Evolutionary conservation across 1,140 invertebrate species (phyloP), one percentile per base, ranked within the genome.

Genomic region (Lepeophtheirus salmonis): DNA sequence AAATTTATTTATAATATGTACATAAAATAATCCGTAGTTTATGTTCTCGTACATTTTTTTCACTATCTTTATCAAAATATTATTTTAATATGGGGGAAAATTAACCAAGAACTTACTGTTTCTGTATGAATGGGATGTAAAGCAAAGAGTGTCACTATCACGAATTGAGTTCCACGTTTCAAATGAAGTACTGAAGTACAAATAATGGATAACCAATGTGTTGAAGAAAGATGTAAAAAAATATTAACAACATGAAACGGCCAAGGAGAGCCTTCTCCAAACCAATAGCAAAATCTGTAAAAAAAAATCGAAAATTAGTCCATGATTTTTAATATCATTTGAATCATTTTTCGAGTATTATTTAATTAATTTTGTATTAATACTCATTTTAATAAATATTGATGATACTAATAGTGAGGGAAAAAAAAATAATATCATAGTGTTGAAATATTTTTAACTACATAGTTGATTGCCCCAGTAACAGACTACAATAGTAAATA

Each of bases 41-140:
- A 41, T 41, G 30, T 41, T 10, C 30, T n/a, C n/a, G n/a, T n/a
- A n/a, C n/a, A n/a, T n/a, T 41, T 10, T 41, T 10, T 41, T 41
- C 6, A 41, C 30, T 41, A 41, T 41, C 6, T 41, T 41, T 41
- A 41, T 41, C 6, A 10, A 41, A 10, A 41, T 41, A 41, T 41
- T 41, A n/a, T 10, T 41, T 41, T 41, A 41, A 10, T 41, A 10
- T n/a, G n/a, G n/a, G n/a, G 6, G 6, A 10, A 41, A 41, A 41
- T 41, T 41, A 10, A 41, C n/a, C 6, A 41, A 10, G 6, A n/a
- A 41, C 30, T 88, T 4, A 97, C 90, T 30, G 66, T 65, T 59
- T 67, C 66, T 22, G 86, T 88, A 72, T 97, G 94, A 64, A 97
- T 82, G 17, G 94, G 94, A 76, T 97, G 94, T 23, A 88, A 80